phyloP scores from a whole-genome alignment of 2,888 invertebrate species.

The Nomada fabriciana region DNA sequence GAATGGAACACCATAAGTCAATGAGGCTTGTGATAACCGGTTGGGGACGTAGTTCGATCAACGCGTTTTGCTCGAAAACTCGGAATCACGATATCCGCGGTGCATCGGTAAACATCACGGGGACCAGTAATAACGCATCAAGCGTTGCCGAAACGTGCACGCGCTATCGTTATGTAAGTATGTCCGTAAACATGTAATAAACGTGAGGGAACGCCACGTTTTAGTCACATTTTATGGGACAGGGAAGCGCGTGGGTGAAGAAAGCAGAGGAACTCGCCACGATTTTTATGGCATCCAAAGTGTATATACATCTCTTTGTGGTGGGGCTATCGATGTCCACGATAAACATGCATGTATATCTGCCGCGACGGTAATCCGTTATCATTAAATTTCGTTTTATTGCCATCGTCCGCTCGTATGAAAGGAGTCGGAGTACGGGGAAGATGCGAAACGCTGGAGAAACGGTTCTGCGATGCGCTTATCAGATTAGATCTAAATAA shows the following conservation, averaged over 20 bases:
- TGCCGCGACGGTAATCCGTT: conserved; percentile 52
- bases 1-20: background rate
- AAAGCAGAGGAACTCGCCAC: conserved; percentile 17
- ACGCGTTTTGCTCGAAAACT: conserved; percentile 32
- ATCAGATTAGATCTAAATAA: conserved; percentile 32
- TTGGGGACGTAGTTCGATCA: background rate
- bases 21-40: conserved; percentile 27
- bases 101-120: conserved; percentile 18
- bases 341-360: conserved; percentile 61
- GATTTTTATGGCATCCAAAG: conserved; percentile 58
- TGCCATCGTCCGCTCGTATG: background rate
- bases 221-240: conserved; percentile 66
- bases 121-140: conserved; percentile 10
- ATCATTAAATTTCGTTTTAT: conserved; percentile 49
- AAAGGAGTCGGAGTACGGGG: background rate
- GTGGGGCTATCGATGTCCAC: conserved; percentile 34
- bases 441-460: background rate
- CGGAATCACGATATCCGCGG: conserved; percentile 19
- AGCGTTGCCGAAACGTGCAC: conserved; percentile 22
- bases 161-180: conserved; percentile 61
- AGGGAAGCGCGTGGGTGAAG: conserved; percentile 62
- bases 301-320: conserved; percentile 47
- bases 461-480: conserved; percentile 23
- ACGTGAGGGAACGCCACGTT: conserved; percentile 54
- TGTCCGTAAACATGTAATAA: conserved; percentile 61